Conservation (phyloP, 2,113 vertebrate genomes). For the Tonatia bakeri region DNA sequence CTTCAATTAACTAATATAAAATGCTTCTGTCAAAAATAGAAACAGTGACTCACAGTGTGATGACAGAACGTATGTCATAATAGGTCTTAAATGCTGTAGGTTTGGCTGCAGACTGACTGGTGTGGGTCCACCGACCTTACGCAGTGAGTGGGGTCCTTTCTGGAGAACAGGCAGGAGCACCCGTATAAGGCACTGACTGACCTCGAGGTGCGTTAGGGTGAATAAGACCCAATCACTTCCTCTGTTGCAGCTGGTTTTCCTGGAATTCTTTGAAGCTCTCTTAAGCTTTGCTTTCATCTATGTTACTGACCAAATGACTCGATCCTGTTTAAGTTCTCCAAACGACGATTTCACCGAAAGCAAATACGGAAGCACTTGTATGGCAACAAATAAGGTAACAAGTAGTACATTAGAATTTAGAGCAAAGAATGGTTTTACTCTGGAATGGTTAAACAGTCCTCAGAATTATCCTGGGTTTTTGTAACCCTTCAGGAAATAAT, state of each 20-base stretch:
- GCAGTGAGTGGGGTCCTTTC: no score
- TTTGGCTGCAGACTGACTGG: neutral
- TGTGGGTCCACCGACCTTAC: accelerated
- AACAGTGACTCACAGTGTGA: neutral
- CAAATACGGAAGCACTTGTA: neutral
- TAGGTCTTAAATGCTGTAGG: neutral
- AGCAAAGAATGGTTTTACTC: neutral
- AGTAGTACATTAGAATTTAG: neutral
- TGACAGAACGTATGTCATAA: no score
- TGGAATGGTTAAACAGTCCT: neutral
- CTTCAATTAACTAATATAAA: neutral
- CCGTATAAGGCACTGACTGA: accelerated
- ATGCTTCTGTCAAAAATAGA: neutral
- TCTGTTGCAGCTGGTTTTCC: slow-evolving; percentile 88
- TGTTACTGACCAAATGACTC: slow-evolving; percentile 57
- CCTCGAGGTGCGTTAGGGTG: neutral
- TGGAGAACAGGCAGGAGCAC: neutral
- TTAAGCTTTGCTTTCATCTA: slow-evolving; percentile 84
- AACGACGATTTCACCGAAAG: accelerated
- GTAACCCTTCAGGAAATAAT: neutral
- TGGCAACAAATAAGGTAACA: slow-evolving; percentile 10
- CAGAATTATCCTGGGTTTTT: neutral
- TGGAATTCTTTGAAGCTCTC: slow-evolving; percentile 95
- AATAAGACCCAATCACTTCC: neutral
- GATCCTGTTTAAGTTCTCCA: neutral